Evolutionary conservation across 2,113 vertebrate genomes (phyloP).

Genomic region (Donacobius atricapilla): DNA sequence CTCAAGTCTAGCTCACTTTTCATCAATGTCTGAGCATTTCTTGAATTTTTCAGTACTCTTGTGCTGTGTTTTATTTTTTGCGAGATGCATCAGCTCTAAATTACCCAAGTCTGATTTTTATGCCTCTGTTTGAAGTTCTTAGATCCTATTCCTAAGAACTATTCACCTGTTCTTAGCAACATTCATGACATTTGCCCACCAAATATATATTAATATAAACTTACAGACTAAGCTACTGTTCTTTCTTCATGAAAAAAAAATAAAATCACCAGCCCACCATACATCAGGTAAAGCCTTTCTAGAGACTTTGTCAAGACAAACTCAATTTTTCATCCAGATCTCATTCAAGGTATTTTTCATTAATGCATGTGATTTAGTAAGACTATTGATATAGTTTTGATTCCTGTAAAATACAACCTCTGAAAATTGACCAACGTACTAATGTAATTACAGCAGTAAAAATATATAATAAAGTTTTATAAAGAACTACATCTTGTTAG

Average conservation of each 20-base stretch:
- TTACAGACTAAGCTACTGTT: not conserved
- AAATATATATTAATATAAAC: not conserved
- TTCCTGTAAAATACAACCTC: not conserved
- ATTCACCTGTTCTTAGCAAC: not conserved
- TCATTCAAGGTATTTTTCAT: not conserved
- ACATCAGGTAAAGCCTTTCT: not conserved
- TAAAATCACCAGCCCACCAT: not conserved
- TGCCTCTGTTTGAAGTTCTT: not conserved
- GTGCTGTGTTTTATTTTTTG: not conserved
- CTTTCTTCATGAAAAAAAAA: not conserved
- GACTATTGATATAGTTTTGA: not conserved
- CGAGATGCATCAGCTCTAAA: not conserved
- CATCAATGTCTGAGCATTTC: not conserved
- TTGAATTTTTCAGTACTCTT: not conserved
- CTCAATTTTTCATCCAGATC: not conserved
- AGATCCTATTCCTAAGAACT: not conserved
- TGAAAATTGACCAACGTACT: not conserved
- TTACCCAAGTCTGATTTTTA: not conserved
- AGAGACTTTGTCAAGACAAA: not conserved
- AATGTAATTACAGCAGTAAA: not conserved
- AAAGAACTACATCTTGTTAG: not conserved
- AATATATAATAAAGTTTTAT: not conserved
- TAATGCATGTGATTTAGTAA: not conserved
- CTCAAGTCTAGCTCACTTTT: not conserved
- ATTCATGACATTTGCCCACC: not conserved